A percentile compares a stretch with the other conserved stretches of the same genome.
phyloP scores from a whole-genome alignment of 1,140 invertebrate species.

The Platyscapa corneri region DNA sequence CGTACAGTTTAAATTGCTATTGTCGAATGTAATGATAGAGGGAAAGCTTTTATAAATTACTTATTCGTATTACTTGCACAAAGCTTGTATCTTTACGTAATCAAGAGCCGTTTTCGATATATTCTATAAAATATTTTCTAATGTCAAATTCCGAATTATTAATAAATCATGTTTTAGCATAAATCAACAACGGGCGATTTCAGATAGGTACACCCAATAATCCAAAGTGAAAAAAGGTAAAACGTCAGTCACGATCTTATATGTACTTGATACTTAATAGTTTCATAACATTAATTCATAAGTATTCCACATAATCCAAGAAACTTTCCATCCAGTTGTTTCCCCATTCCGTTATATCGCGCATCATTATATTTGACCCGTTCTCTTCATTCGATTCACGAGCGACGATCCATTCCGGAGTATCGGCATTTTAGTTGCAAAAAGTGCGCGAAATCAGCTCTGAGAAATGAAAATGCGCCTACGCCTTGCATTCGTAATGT shows the following conservation, averaged over 20 bases:
- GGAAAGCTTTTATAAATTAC: too few species aligned
- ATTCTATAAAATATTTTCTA: background rate
- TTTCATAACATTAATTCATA: constrained; percentile 4
- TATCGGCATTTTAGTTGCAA: background rate
- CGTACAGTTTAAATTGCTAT: too few species aligned
- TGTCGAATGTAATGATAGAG: too few species aligned
- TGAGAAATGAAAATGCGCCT: background rate
- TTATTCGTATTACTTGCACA: too few species aligned
- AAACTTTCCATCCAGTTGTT: background rate
- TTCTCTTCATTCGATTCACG: background rate
- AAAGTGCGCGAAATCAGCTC: background rate
- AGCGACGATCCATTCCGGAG: background rate
- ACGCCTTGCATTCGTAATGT: background rate
- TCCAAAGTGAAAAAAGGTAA: background rate
- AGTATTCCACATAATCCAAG: background rate
- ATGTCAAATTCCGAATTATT: background rate
- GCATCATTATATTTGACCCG: background rate
- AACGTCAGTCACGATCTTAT: background rate
- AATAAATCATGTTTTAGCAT: constrained; percentile 18
- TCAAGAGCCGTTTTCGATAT: background rate
- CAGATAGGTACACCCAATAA: background rate
- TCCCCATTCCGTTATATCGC: background rate
- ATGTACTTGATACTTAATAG: background rate
- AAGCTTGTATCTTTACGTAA: background rate
- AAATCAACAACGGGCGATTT: constrained; percentile 7